Percentiles rank a stretch among this genome's conserved stretches.
Evolutionary conservation across 1,140 invertebrate genomes (phyloP).

Genomic region (Drosophila nebulosa): DNA sequence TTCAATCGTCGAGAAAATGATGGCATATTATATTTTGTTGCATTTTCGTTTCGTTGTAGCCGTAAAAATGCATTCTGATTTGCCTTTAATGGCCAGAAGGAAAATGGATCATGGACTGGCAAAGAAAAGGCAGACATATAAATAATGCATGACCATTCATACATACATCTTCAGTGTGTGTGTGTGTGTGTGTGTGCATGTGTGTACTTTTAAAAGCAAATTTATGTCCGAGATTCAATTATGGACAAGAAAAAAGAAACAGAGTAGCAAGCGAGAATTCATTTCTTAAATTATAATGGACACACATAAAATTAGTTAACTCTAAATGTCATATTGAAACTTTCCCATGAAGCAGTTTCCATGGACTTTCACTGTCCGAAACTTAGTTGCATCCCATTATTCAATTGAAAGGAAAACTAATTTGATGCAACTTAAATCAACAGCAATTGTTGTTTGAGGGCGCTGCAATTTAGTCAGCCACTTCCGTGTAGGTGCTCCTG

Average conservation of each 20-base stretch:
- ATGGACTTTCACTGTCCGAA: conserved; percentile 23
- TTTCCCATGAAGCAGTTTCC: not conserved
- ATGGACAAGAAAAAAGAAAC: conserved; percentile 5
- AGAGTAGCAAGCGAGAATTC: not conserved
- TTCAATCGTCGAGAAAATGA: conserved; percentile 56
- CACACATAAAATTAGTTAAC: not conserved
- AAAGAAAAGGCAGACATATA: conserved; percentile 17
- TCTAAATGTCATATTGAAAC: not conserved
- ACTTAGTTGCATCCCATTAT: conserved; percentile 44
- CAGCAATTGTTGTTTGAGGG: conserved; percentile 45
- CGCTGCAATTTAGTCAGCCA: conserved; percentile 61
- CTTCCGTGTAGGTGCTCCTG: conserved; percentile 40
- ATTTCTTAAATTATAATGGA: too few species aligned
- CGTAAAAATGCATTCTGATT: conserved; percentile 67
- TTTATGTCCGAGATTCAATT: conserved; percentile 1
- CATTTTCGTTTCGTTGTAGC: conserved; percentile 38
- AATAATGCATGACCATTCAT: conserved; percentile 48
- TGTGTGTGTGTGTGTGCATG: not conserved
- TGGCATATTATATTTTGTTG: conserved; percentile 52
- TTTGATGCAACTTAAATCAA: conserved; percentile 67
- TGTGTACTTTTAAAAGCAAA: conserved; percentile 9
- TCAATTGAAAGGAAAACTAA: conserved; percentile 49
- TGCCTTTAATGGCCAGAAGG: conserved; percentile 44
- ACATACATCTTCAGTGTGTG: not conserved
- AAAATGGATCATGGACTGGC: conserved; percentile 8